Evolutionary conservation across 2,797 vertebrate species (phyloP).

Genomic region (Falco biarmicus): DNA sequence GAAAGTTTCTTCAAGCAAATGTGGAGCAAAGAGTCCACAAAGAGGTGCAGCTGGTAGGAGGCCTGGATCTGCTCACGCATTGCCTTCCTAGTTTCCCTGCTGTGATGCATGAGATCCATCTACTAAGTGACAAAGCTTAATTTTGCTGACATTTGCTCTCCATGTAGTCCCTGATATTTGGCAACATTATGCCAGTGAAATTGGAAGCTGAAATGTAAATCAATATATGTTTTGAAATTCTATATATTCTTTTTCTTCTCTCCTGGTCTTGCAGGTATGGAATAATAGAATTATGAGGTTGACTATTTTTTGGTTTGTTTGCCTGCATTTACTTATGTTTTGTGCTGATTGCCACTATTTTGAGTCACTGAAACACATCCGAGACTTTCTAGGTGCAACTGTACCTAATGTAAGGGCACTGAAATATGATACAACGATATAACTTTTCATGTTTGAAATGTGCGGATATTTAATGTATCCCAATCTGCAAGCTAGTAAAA

Average conservation of each 20-base stretch:
- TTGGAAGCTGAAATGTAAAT: background rate
- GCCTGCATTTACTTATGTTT: background rate
- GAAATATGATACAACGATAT: background rate
- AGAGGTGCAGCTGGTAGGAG: background rate
- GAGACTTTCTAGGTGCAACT: background rate
- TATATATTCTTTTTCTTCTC: background rate
- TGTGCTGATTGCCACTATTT: background rate
- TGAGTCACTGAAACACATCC: background rate
- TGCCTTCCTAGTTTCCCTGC: rapidly evolving
- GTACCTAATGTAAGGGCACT: background rate
- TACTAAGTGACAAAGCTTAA: rapidly evolving
- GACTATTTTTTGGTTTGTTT: background rate
- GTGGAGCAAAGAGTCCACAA: background rate
- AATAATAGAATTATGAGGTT: background rate
- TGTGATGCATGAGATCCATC: background rate
- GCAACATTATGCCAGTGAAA: background rate
- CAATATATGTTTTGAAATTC: background rate
- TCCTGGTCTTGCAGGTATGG: background rate
- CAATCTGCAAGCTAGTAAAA: background rate
- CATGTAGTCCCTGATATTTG: background rate
- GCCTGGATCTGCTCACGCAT: background rate
- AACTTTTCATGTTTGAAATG: background rate
- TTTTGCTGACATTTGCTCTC: background rate
- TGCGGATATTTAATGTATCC: background rate
- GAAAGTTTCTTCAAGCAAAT: background rate